Conservation (phyloP, 2,797 vertebrate genomes). For the Rhabdophis nuchalis region DNA sequence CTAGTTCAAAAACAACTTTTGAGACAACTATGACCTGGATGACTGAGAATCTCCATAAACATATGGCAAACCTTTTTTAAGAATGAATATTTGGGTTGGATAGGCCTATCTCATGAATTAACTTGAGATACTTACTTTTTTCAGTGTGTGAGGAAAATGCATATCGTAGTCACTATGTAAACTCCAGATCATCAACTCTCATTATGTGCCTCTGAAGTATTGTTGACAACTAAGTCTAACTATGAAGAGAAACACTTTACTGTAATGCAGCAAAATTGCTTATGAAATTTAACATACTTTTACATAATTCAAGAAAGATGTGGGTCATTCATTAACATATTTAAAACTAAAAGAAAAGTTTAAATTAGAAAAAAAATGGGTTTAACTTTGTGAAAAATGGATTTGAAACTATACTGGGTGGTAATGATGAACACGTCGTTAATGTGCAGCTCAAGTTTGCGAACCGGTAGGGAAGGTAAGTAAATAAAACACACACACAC, state of each 20-base stretch:
- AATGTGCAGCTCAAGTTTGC: no score
- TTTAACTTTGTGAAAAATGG: no score
- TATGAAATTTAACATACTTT: background rate
- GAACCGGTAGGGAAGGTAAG: no score
- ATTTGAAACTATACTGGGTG: no score
- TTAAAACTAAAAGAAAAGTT: no score
- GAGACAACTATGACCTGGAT: no score
- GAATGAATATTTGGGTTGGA: background rate
- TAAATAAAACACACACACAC: no score
- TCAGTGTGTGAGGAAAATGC: background rate
- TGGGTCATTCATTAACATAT: no score
- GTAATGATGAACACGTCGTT: no score
- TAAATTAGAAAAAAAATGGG: no score
- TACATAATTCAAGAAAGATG: background rate
- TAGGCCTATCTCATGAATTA: background rate
- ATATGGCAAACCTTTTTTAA: background rate
- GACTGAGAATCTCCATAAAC: no score
- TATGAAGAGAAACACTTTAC: background rate
- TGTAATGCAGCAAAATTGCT: background rate
- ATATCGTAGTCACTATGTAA: background rate
- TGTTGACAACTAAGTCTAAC: background rate
- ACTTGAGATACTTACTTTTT: background rate
- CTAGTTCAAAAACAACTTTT: background rate
- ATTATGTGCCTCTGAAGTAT: background rate
- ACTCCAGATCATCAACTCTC: background rate